Evolutionary conservation across 2,888 invertebrate genomes (phyloP).

Genomic region (Anagyrus pseudococci): DNA sequence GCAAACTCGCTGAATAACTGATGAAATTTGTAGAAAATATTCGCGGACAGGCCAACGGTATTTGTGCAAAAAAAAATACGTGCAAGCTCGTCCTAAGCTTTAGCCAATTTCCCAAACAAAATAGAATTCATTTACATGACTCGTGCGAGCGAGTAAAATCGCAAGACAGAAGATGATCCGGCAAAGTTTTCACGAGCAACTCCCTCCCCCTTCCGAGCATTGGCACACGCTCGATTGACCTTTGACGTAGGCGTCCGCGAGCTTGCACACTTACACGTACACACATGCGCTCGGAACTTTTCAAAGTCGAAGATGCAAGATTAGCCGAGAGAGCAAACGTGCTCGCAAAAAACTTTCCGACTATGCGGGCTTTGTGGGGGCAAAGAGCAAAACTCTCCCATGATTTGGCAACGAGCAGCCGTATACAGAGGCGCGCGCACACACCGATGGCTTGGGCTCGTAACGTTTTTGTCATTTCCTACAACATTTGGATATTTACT

Average conservation of each 20-base stretch:
- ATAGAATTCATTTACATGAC: neutral
- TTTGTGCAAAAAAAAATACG: too few relatives aligned
- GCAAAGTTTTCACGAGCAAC: neutral
- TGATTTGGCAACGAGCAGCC: too few relatives aligned
- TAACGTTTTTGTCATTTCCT: too few relatives aligned
- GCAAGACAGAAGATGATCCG: neutral
- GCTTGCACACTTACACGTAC: neutral
- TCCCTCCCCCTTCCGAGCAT: neutral
- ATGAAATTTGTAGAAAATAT: too few relatives aligned
- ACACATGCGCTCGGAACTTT: conserved; percentile 23
- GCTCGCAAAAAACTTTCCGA: conserved; percentile 8
- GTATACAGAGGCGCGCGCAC: too few relatives aligned
- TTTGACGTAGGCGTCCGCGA: conserved; percentile 41
- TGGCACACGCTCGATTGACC: conserved; percentile 48
- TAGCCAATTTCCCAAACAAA: neutral
- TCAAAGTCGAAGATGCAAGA: conserved; percentile 45
- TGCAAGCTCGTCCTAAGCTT: too few relatives aligned
- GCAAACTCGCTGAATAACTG: too few relatives aligned
- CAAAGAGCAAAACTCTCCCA: too few relatives aligned
- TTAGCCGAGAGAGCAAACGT: conserved; percentile 30
- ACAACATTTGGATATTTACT: too few relatives aligned
- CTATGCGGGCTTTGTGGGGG: too few relatives aligned
- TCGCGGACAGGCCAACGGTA: too few relatives aligned
- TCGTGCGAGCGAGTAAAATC: neutral
- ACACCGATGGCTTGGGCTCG: too few relatives aligned